Evolutionary conservation across 2,797 vertebrate species (phyloP).

Genomic region (Darevskia mixta): DNA sequence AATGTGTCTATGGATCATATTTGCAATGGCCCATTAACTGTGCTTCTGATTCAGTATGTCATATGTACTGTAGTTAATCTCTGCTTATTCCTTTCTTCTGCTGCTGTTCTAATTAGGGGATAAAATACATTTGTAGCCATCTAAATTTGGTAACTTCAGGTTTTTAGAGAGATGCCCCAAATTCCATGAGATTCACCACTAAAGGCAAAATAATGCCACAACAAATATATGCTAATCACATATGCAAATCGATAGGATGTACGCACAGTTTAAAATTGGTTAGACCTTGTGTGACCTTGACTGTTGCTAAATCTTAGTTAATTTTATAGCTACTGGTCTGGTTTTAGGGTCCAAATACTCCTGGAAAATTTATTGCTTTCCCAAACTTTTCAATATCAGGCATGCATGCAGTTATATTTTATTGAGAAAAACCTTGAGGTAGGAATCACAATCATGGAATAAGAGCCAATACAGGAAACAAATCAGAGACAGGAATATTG

Average conservation of each 20-base stretch:
- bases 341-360: not conserved
- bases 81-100: slow-evolving; percentile 21
- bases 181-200: not conserved
- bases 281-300: not conserved
- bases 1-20: slow-evolving; percentile 50
- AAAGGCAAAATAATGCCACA: not conserved
- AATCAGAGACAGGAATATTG: not conserved
- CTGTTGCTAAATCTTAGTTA: not conserved
- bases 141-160: not conserved
- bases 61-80: slow-evolving; percentile 31
- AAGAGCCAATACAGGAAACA: not conserved
- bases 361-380: not conserved
- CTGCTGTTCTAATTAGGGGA: slow-evolving; percentile 38
- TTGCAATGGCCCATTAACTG: slow-evolving; percentile 52
- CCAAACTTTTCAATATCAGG: not conserved
- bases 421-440: not conserved
- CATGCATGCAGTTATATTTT: not conserved
- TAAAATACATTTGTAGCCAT: slow-evolving; percentile 21
- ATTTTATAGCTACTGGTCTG: not conserved
- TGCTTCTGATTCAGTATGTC: slow-evolving; percentile 39
- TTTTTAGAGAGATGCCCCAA: not conserved
- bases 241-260: not conserved
- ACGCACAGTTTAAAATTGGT: not conserved
- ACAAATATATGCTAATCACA: not conserved
- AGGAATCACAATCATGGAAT: not conserved